These are phyloP conservation scores for Ceratina japonica DNA, from an alignment of 1,140 invertebrate genomes.

Conservation along the genomic window DNA sequence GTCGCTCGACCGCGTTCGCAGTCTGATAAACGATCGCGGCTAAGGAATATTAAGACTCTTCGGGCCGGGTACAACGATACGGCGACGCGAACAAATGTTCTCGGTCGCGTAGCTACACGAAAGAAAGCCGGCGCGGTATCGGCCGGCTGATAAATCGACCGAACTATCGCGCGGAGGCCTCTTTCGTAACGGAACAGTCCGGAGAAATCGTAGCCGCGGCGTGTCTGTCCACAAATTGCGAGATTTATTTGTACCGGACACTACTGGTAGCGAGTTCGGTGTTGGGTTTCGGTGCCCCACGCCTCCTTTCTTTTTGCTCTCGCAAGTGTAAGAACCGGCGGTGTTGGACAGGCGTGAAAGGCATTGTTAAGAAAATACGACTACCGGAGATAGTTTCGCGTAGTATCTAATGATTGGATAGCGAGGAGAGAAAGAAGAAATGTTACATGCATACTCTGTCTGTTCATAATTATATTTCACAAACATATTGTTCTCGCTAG, in stretches of 20 bases:
- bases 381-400: too few species aligned
- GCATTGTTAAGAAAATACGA: too few species aligned
- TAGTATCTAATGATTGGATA: too few species aligned
- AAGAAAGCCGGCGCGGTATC: conserved; percentile 39
- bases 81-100: conserved; percentile 58
- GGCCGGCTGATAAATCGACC: conserved; percentile 43
- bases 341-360: too few species aligned
- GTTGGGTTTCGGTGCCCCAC: conserved; percentile 20
- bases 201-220: background rate
- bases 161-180: background rate
- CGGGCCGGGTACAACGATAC: conserved; percentile 45
- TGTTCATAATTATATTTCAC: background rate
- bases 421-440: too few species aligned
- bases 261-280: conserved; percentile 9
- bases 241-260: conserved; percentile 28
- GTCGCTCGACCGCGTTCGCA: conserved; percentile 46
- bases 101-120: conserved; percentile 34
- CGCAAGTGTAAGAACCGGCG: too few species aligned
- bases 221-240: conserved; percentile 17
- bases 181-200: background rate
- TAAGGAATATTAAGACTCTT: conserved; percentile 60
- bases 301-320: background rate
- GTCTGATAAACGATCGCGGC: conserved; percentile 57
- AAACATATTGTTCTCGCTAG: too few species aligned
- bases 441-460: background rate